Percentiles rank a stretch among this genome's conserved stretches.
These are phyloP conservation scores for Phaedon cochleariae DNA, from an alignment of 2,888 invertebrate genomes.

Conservation along the genomic window DNA sequence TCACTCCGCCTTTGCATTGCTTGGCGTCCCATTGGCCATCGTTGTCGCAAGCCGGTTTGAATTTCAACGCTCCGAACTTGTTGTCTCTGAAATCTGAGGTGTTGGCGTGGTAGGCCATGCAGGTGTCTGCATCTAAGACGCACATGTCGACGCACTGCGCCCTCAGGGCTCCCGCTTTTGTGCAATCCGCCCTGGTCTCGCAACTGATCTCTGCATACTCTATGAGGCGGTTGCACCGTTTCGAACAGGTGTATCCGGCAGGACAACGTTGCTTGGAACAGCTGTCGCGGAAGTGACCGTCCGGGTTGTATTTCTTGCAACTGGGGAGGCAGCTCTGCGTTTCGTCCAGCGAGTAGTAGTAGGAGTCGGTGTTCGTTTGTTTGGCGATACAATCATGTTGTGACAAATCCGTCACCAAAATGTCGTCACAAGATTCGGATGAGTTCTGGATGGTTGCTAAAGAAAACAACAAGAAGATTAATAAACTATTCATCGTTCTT, in stretches of 20 bases:
- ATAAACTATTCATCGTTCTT: too few relatives aligned
- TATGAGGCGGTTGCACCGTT: slow-evolving; percentile 39
- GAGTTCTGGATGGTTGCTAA: background rate
- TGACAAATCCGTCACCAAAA: slow-evolving; percentile 43
- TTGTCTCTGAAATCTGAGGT: slow-evolving; percentile 35
- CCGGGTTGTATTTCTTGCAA: slow-evolving; percentile 29
- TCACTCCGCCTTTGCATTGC: slow-evolving; percentile 73
- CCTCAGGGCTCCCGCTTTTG: background rate
- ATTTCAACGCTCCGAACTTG: slow-evolving; percentile 42
- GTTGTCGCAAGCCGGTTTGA: slow-evolving; percentile 65
- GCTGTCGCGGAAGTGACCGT: slow-evolving; percentile 21
- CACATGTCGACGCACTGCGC: slow-evolving; percentile 28
- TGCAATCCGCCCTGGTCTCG: slow-evolving; percentile 19
- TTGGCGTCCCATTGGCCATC: slow-evolving; percentile 70
- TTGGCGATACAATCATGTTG: slow-evolving; percentile 40
- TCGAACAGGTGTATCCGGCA: slow-evolving; percentile 53
- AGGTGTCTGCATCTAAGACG: slow-evolving; percentile 29
- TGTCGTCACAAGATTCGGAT: slow-evolving; percentile 16
- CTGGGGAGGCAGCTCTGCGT: slow-evolving; percentile 27
- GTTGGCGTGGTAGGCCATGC: slow-evolving; percentile 48
- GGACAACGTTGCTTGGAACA: slow-evolving; percentile 45
- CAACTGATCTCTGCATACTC: background rate
- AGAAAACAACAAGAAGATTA: background rate
- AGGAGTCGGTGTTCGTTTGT: slow-evolving; percentile 17
- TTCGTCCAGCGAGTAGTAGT: slow-evolving; percentile 32